Evolutionary conservation across 2,797 vertebrate genomes (phyloP), one percentile per base, ranked within the genome.

Genomic region (Pampus argenteus): DNA sequence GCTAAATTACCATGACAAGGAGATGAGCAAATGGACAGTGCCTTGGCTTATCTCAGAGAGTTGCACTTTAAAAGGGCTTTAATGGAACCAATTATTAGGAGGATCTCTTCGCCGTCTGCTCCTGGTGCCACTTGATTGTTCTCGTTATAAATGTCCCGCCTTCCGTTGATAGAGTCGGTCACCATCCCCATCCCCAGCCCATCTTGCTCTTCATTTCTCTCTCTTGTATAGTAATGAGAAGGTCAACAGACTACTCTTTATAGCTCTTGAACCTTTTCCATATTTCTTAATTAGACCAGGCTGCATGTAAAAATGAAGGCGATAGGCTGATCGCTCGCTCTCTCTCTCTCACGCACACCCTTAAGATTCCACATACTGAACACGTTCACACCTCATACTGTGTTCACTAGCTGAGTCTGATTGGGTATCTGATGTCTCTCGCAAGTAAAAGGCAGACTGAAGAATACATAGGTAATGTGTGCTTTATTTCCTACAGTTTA

Each of bases 211-310:
- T 82, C 79, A 76, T 88, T 76, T 83, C 73, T 66, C 65, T 79
- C 79, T 80, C 90, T 89, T 85, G 83, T 89, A 78, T 70, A 50
- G 84, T 66, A 78, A 89, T 83, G 91, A 93, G 92, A 93, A 95
- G 94, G 95, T 95, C 93, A 95, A 88, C 86, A 82, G 89, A 89
- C 85, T 89, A 88, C 86, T 93, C 90, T 88, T 92, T 88, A 89
- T 84, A 89, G 83, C 89, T 87, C 89, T 88, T 90, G 89, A 92
- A 94, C 93, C 92, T 90, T 91, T 91, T 91, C 85, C 87, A 88
- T 87, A 93, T 93, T 93, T 92, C 93, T 95, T 94, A 95, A 95
- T 95, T 94, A 95, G 92, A 91, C 84, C 84, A 86, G 88, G 84
- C 78, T 76, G 59, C 79, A 87, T 92, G 89, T 92, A 86, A 88